Evolutionary conservation across 2,888 invertebrate genomes (phyloP).

Genomic region (Portevinia maculata): DNA sequence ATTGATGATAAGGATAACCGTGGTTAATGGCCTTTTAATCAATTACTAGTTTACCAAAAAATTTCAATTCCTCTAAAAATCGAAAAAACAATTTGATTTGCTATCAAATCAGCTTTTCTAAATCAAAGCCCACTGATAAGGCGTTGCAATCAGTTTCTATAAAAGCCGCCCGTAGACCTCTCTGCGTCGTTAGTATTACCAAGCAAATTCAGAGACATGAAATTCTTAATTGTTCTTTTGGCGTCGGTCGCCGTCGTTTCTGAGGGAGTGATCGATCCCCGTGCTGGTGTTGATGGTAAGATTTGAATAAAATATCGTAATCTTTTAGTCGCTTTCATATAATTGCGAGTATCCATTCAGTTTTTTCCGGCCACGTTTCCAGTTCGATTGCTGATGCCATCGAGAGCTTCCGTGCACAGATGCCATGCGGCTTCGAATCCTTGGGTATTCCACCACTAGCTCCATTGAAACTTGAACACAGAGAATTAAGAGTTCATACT

Average conservation of each 20-base stretch:
- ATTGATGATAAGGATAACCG: too few species aligned
- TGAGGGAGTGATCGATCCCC: slow-evolving; percentile 15
- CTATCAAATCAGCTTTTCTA: slow-evolving; percentile 42
- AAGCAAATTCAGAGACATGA: slow-evolving; percentile 76
- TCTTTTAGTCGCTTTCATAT: background rate
- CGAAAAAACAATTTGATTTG: slow-evolving; percentile 7
- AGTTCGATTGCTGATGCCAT: slow-evolving; percentile 76
- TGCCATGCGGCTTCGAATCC: slow-evolving; percentile 80
- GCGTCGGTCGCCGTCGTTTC: slow-evolving; percentile 78
- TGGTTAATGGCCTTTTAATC: too few species aligned
- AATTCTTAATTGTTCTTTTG: slow-evolving; percentile 78
- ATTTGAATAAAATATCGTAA: background rate
- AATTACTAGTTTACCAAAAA: too few species aligned
- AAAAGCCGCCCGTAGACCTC: slow-evolving; percentile 24
- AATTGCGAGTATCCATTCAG: background rate
- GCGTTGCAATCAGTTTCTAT: slow-evolving; percentile 37
- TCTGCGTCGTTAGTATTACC: slow-evolving; percentile 29
- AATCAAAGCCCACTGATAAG: slow-evolving; percentile 44
- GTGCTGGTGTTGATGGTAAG: slow-evolving; percentile 53
- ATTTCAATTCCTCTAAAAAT: too few species aligned
- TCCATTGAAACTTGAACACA: slow-evolving; percentile 77
- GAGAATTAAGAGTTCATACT: slow-evolving; percentile 76
- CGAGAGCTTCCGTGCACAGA: slow-evolving; percentile 76
- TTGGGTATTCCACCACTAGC: slow-evolving; percentile 79
- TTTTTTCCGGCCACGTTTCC: slow-evolving; percentile 75